Conservation (phyloP, 2,888 invertebrate species). For the Eupeodes luniger region DNA sequence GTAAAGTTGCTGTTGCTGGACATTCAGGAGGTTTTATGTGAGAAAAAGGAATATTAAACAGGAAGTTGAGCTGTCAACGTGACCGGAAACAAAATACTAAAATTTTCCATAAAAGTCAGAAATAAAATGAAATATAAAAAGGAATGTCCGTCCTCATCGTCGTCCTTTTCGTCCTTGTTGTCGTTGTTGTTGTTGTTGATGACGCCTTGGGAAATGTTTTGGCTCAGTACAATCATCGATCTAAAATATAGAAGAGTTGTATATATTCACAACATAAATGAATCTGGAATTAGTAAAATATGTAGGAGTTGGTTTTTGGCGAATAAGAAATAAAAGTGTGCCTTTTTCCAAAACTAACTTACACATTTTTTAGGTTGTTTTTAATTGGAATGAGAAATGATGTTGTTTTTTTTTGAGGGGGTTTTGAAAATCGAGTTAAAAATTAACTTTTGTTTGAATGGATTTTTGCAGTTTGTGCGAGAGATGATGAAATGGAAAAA, state of each 20-base stretch:
- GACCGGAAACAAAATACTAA: constrained; percentile 55
- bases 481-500: too few species aligned
- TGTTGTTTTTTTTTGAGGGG: too few species aligned
- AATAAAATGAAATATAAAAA: constrained; percentile 33
- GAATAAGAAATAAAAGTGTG: not conserved
- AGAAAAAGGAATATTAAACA: constrained; percentile 53
- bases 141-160: constrained; percentile 10
- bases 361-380: not conserved
- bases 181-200: constrained; percentile 8
- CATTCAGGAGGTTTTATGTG: constrained; percentile 38
- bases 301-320: not conserved
- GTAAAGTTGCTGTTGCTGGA: not conserved
- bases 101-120: constrained; percentile 46
- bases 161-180: not conserved
- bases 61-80: constrained; percentile 69
- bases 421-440: too few species aligned
- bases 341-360: not conserved
- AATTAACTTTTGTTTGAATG: too few species aligned
- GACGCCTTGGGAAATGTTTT: constrained; percentile 44
- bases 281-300: constrained; percentile 31
- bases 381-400: too few species aligned
- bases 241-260: not conserved
- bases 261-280: constrained; percentile 32
- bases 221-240: constrained; percentile 6
- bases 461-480: too few species aligned